Evolutionary conservation across 2,113 vertebrate genomes (phyloP).

Genomic region (Syngnathoides biaculeatus): DNA sequence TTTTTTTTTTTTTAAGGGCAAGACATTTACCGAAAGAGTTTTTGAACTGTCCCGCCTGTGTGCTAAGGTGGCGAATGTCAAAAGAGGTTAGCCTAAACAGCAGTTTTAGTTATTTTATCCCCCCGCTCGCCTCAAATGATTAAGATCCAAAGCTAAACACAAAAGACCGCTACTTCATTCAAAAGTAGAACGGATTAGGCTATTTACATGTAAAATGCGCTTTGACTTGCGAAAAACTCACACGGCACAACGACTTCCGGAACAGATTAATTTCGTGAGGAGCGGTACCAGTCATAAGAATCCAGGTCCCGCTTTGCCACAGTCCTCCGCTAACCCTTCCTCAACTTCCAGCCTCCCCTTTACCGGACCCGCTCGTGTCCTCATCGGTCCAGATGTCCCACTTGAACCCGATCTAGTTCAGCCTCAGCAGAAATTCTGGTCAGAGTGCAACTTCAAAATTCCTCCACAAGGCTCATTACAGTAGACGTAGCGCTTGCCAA

Average conservation of each 20-base stretch:
- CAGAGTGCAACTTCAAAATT: conserved; percentile 67
- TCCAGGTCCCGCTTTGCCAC: background rate
- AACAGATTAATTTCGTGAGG: no score
- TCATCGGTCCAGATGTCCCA: conserved; percentile 52
- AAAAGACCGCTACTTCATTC: no score
- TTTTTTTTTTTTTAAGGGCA: background rate
- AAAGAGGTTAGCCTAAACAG: background rate
- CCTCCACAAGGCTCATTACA: conserved; percentile 56
- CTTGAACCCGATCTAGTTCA: conserved; percentile 37
- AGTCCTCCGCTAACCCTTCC: conserved; percentile 34
- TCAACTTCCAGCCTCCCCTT: conserved; percentile 50
- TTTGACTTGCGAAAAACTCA: no score
- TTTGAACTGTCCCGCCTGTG: conserved; percentile 43
- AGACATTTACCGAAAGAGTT: background rate
- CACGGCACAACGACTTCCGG: no score
- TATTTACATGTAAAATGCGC: no score
- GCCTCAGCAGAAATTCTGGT: conserved; percentile 47
- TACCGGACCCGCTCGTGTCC: no score
- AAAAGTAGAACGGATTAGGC: no score
- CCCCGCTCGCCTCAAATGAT: no score
- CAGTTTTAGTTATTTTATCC: no score
- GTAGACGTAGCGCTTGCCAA: conserved; percentile 52
- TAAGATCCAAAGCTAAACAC: no score
- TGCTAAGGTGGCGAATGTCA: background rate
- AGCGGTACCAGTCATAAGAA: no score